phyloP scores from a whole-genome alignment of 2,888 invertebrate genomes.

The Orthosia incerta region DNA sequence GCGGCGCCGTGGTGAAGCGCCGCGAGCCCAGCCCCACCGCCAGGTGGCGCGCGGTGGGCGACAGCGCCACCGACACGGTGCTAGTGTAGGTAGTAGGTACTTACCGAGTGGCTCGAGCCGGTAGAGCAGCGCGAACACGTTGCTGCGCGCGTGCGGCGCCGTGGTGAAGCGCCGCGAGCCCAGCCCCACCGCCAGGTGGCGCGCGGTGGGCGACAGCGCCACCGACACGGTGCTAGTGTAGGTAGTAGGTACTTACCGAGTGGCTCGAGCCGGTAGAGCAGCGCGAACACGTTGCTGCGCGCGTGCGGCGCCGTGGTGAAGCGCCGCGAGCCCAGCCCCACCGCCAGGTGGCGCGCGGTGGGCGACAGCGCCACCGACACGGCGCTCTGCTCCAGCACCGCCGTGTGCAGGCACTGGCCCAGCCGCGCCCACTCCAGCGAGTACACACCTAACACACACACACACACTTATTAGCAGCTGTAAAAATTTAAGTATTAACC shows the following conservation, averaged over 20 bases:
- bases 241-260: constrained; percentile 74
- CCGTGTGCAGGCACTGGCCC: constrained; percentile 95
- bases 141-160: constrained; percentile 89
- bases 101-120: constrained; percentile 83
- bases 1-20: constrained; percentile 91
- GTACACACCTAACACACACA: constrained; percentile 92
- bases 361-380: constrained; percentile 97
- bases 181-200: constrained; percentile 89
- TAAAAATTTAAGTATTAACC: not conserved
- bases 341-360: constrained; percentile 94
- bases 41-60: constrained; percentile 89
- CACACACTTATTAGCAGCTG: not conserved
- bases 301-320: constrained; percentile 91
- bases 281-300: constrained; percentile 86
- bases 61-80: not conserved
- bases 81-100: constrained; percentile 19
- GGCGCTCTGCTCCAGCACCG: constrained; percentile 94
- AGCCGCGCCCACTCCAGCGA: constrained; percentile 94
- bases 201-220: constrained; percentile 71
- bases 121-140: constrained; percentile 87
- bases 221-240: not conserved
- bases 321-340: constrained; percentile 94
- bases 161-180: constrained; percentile 92
- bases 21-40: constrained; percentile 89
- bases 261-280: constrained; percentile 85